These are phyloP conservation scores for Pediacus dermestoides DNA, from an alignment of 2,888 invertebrate genomes.

Conservation along the genomic window DNA sequence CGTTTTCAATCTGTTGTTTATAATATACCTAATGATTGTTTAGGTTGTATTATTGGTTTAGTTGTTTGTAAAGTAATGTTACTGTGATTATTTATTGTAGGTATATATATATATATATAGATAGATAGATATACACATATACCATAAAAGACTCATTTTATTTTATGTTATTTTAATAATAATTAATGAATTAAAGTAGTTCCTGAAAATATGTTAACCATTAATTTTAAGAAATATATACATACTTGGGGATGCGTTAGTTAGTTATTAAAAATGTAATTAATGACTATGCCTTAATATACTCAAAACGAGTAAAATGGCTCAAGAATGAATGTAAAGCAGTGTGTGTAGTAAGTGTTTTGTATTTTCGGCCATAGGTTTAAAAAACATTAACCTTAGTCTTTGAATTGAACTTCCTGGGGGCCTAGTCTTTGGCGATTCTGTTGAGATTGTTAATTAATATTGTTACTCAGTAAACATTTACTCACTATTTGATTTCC, in stretches of 20 bases:
- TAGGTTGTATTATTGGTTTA: conserved; percentile 11
- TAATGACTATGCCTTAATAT: conserved; percentile 29
- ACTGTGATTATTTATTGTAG: conserved; percentile 44
- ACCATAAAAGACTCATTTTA: conserved; percentile 39
- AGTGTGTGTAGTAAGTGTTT: conserved; percentile 31
- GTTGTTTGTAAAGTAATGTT: conserved; percentile 34
- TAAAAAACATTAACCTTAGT: conserved; percentile 14
- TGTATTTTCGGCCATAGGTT: conserved; percentile 29
- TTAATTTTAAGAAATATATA: conserved; percentile 35
- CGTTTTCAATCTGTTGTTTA: conserved; percentile 19
- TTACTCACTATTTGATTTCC: conserved; percentile 7
- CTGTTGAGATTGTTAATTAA: conserved; percentile 28
- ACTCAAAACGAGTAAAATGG: conserved; percentile 21
- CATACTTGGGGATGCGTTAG: conserved; percentile 6
- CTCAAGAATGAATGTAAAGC: conserved; percentile 34
- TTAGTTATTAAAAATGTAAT: conserved; percentile 13
- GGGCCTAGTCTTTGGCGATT: conserved; percentile 39
- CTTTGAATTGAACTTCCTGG: no score
- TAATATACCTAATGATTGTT: not conserved
- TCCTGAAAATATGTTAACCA: conserved; percentile 44
- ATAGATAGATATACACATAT: no score
- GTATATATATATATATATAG: no score
- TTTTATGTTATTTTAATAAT: conserved; percentile 37
- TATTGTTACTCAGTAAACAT: conserved; percentile 14
- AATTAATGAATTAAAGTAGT: conserved; percentile 36